These are phyloP conservation scores for Platyscapa corneri DNA, from an alignment of 1,140 invertebrate genomes.

Conservation along the genomic window DNA sequence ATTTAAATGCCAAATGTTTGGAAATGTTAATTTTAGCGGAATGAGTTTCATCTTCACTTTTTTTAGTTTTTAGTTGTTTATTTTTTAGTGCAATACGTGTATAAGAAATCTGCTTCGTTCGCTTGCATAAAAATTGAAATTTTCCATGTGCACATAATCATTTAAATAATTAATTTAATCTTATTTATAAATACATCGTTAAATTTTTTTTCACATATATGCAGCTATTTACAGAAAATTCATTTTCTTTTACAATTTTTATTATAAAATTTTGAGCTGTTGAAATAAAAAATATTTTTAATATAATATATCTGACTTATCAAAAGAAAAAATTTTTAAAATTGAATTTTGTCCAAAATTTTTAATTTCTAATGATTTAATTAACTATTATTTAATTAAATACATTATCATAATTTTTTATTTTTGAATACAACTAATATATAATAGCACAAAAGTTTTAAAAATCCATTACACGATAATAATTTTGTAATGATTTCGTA, in stretches of 20 bases:
- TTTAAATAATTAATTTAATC: background rate
- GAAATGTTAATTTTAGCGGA: slow-evolving; percentile 31
- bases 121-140: background rate
- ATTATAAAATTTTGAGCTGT: slow-evolving; percentile 22
- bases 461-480: slow-evolving; percentile 1
- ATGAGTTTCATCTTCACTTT: slow-evolving; percentile 23
- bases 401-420: background rate
- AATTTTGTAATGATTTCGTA: no score
- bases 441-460: background rate
- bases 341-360: background rate
- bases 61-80: slow-evolving; percentile 49
- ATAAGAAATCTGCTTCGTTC: slow-evolving; percentile 16
- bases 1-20: slow-evolving; percentile 35
- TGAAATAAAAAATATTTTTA: slow-evolving; percentile 29
- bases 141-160: slow-evolving; percentile 7
- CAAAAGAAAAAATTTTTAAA: background rate
- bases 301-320: background rate
- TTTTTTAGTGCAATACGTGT: slow-evolving; percentile 45
- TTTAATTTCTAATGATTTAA: no score
- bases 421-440: background rate
- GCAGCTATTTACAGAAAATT: slow-evolving; percentile 9
- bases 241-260: slow-evolving; percentile 33
- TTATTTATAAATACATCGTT: no score
- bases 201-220: background rate
- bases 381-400: no score